Evolutionary conservation across 2,888 invertebrate species (phyloP).

Genomic region (Hypomecis punctinalis): DNA sequence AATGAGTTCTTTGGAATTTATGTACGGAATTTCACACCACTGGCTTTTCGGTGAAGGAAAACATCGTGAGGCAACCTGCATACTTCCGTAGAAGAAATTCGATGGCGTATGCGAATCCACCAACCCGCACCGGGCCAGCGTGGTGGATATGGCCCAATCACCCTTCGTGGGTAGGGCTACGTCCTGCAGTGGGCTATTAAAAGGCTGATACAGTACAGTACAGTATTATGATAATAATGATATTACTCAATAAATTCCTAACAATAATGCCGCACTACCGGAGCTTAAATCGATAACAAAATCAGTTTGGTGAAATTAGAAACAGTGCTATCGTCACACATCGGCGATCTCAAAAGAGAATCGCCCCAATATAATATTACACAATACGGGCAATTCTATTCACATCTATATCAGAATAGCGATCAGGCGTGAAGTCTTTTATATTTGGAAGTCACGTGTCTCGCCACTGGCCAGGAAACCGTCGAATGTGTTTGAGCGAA

Average conservation of each 20-base stretch:
- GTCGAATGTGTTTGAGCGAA: slow-evolving; percentile 77
- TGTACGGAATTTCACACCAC: no score
- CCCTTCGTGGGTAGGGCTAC: no score
- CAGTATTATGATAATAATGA: slow-evolving; percentile 17
- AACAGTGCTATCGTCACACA: slow-evolving; percentile 48
- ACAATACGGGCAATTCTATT: slow-evolving; percentile 82
- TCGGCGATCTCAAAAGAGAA: slow-evolving; percentile 46
- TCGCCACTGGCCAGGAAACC: slow-evolving; percentile 79
- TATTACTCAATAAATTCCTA: background rate
- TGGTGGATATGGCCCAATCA: no score
- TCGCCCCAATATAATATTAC: slow-evolving; percentile 68
- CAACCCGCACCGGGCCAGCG: no score
- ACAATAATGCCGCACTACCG: background rate
- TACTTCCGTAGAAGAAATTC: no score
- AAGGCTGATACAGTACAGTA: no score
- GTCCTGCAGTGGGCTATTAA: no score
- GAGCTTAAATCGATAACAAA: slow-evolving; percentile 26
- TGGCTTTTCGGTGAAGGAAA: no score
- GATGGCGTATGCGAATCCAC: no score
- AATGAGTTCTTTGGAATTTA: no score
- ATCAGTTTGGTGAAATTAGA: slow-evolving; percentile 42
- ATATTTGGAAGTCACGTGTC: slow-evolving; percentile 79
- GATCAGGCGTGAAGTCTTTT: slow-evolving; percentile 83
- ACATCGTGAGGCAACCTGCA: no score
- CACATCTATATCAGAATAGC: slow-evolving; percentile 73